Evolutionary conservation across 1,140 invertebrate species (phyloP).

Genomic region (Hermetia illucens): DNA sequence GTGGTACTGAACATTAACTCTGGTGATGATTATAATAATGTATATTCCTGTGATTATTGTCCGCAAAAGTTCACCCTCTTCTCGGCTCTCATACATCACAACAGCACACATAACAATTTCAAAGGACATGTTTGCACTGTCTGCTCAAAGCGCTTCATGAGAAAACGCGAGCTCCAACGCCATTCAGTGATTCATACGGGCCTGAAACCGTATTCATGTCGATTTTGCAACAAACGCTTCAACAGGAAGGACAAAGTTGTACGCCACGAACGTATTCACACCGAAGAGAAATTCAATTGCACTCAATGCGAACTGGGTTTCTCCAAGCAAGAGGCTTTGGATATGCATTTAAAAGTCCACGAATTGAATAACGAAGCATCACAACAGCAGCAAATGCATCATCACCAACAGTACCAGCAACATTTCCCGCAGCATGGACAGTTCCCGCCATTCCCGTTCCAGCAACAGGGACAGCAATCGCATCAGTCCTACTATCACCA

Average conservation of each 20-base stretch:
- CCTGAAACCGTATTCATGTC: conserved; percentile 44
- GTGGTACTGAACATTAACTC: conserved; percentile 1
- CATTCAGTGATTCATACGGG: conserved; percentile 44
- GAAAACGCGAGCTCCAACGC: conserved; percentile 46
- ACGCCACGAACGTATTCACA: conserved; percentile 43
- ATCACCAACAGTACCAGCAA: too few species aligned
- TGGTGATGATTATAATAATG: conserved; percentile 7
- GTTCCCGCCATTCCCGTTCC: too few species aligned
- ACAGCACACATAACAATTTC: conserved; percentile 31
- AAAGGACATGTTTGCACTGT: conserved; percentile 38
- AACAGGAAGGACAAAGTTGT: conserved; percentile 49
- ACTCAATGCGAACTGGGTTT: conserved; percentile 39
- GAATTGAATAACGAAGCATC: conserved; percentile 7
- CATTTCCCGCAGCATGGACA: too few species aligned
- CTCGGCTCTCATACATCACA: conserved; percentile 33
- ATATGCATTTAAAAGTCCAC: conserved; percentile 41
- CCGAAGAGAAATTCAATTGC: conserved; percentile 37
- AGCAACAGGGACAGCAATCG: too few species aligned
- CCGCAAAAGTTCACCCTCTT: conserved; percentile 35
- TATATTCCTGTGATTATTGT: conserved; percentile 36
- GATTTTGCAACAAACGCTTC: conserved; percentile 45
- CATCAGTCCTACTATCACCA: too few species aligned
- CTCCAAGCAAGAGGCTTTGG: conserved; percentile 36
- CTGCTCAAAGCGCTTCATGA: conserved; percentile 45
- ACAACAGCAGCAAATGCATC: too few species aligned